Conservation (phyloP, 2,113 vertebrate genomes). For the Nerophis lumbriciformis region DNA sequence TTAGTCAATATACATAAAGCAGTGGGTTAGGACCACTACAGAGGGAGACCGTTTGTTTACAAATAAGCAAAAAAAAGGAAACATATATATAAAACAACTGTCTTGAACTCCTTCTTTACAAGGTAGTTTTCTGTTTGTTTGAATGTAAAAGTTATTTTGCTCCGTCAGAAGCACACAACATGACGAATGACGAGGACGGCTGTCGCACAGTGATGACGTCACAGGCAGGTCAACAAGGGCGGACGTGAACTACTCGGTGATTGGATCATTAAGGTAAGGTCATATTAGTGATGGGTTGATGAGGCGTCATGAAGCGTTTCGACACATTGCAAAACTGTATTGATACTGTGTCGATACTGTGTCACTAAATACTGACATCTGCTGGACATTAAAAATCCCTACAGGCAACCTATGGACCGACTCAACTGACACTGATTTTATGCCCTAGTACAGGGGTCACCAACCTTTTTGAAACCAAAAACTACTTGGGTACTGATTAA, state of each 20-base stretch:
- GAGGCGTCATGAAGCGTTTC: no score
- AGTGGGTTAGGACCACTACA: conserved; percentile 78
- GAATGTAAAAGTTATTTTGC: conserved; percentile 64
- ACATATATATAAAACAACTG: conserved; percentile 71
- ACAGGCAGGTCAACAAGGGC: conserved; percentile 55
- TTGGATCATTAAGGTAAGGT: neutral
- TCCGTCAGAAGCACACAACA: conserved; percentile 47
- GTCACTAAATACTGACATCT: no score
- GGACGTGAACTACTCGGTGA: conserved; percentile 3
- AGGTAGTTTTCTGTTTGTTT: conserved; percentile 50
- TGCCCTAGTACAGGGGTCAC: no score
- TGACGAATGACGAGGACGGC: conserved; percentile 51
- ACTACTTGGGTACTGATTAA: no score
- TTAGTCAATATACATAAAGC: conserved; percentile 94
- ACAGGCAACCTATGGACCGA: no score
- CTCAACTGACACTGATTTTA: no score
- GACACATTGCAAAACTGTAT: no score
- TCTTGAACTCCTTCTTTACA: conserved; percentile 67
- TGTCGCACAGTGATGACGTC: conserved; percentile 67
- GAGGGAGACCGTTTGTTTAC: conserved; percentile 68
- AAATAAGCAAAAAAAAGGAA: conserved; percentile 63
- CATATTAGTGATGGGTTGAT: no score
- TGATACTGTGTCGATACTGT: no score
- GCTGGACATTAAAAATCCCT: no score
- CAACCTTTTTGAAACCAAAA: no score